These are phyloP conservation scores for Poecilia latipinna DNA, from an alignment of 2,113 vertebrate genomes.

Conservation along the genomic window DNA sequence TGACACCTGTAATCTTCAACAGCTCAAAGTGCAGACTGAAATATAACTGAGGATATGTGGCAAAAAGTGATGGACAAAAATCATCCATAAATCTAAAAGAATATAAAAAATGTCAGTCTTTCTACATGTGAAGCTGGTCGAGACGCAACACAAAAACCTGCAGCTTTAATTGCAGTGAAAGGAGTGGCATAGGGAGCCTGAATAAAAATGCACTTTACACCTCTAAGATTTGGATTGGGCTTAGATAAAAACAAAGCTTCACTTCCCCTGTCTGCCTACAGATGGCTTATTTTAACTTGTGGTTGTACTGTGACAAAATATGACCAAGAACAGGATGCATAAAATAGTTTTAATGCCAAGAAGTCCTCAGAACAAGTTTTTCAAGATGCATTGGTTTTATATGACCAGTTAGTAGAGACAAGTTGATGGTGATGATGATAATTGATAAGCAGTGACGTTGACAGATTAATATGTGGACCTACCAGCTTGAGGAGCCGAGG, in stretches of 20 bases:
- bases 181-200: too few relatives aligned
- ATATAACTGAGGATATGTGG: too few relatives aligned
- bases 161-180: neutral
- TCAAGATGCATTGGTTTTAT: neutral
- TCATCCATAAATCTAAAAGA: too few relatives aligned
- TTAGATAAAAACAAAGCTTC: too few relatives aligned
- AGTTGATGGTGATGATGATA: too few relatives aligned
- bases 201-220: neutral
- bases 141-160: too few relatives aligned
- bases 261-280: neutral
- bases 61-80: too few relatives aligned
- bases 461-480: conserved; percentile 54
- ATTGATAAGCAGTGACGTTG: neutral
- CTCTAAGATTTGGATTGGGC: neutral
- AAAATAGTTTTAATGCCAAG: neutral
- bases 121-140: too few relatives aligned
- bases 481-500: conserved; percentile 90
- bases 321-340: neutral
- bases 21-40: too few relatives aligned
- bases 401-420: too few relatives aligned
- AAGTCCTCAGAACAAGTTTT: neutral
- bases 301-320: neutral
- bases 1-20: too few relatives aligned
- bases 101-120: too few relatives aligned
- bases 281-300: neutral